Evolutionary conservation across 2,888 invertebrate genomes (phyloP), one percentile per base, ranked within the genome.

Genomic region (Tuberolachnus salignus): DNA sequence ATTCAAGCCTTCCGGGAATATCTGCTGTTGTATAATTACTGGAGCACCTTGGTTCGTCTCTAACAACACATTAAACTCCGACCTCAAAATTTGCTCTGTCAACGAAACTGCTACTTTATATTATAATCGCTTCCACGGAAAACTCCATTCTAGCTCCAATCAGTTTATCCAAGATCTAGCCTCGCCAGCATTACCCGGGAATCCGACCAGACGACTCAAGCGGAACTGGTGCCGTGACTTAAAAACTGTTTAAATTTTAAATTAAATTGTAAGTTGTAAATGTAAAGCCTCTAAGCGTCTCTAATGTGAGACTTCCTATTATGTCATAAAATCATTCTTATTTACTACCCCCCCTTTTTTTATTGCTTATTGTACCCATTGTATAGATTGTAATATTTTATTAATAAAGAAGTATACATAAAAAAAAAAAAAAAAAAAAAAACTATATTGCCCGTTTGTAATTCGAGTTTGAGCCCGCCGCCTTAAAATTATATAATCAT

Each of bases 211-310:
- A 46, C 46, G 46, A 46, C 46, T 46, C 46, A 14, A 46, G 46
- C 34, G 34, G 34, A 34, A 34, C 34, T 34, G 3, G 34, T 4
- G 6, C 34, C 3, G 14, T 14, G 13, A 13, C 14, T 13, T 13
- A 10, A 46, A 46, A 46, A 46, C 10, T 46, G 46, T 46, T 8
- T 46, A 46, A 46, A 46, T 46, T 46, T 44, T 6, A 44, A 10
- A 44, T 44, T 44, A n/a, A 34, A 14, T 46, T 2, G 14, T 3
- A 4, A 6, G 6, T 8, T 46, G 46, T 46, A 13, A 53, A 53
- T 53, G 51, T 53, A n/a, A n/a, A 53, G 51, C n/a, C 51, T n/a
- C 51, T 53, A 34, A n/a, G 51, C n/a, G n/a, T 53, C 51, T 53
- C n/a, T 57, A 57, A 23, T 57, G 23, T 23, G 21, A 13, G 23